A percentile compares a stretch with the other conserved stretches of the same genome.
phyloP scores from a whole-genome alignment of 2,113 vertebrate genomes.

The Naja naja region DNA sequence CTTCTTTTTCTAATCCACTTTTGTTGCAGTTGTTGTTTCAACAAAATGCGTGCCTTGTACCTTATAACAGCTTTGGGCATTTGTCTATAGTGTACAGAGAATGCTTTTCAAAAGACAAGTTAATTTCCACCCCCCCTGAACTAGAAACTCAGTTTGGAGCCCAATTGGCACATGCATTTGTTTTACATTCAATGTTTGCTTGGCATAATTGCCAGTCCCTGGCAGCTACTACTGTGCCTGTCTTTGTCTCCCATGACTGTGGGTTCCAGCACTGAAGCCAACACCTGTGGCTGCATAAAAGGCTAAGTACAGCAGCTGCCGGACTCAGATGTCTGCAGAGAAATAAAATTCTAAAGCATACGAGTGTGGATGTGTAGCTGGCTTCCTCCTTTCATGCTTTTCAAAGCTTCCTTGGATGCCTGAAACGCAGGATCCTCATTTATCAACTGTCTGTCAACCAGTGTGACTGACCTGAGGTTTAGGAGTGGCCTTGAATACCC shows the following conservation, averaged over 20 bases:
- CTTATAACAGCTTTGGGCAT: slow-evolving; percentile 50
- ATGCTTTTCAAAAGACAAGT: slow-evolving; percentile 62
- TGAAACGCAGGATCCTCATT: slow-evolving; percentile 11
- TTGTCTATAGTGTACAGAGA: slow-evolving; percentile 44
- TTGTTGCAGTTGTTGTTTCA: slow-evolving; percentile 25
- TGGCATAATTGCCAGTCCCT: slow-evolving; percentile 67
- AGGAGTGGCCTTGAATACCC: slow-evolving; percentile 29
- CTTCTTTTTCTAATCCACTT: background rate
- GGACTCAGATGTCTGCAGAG: slow-evolving; percentile 67
- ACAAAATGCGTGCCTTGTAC: slow-evolving; percentile 49
- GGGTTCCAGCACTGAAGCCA: slow-evolving; percentile 63
- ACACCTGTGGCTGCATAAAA: slow-evolving; percentile 75
- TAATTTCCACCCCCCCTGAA: slow-evolving; percentile 70
- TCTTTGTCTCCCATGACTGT: slow-evolving; percentile 66
- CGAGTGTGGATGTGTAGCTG: slow-evolving; percentile 64
- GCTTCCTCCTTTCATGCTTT: slow-evolving; percentile 60
- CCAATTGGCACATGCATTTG: slow-evolving; percentile 64
- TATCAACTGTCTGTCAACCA: slow-evolving; percentile 48
- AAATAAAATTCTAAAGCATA: slow-evolving; percentile 71
- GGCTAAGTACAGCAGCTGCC: slow-evolving; percentile 69
- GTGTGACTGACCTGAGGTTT: slow-evolving; percentile 24
- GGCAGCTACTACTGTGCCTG: slow-evolving; percentile 67
- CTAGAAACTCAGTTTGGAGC: slow-evolving; percentile 69
- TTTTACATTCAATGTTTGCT: slow-evolving; percentile 72
- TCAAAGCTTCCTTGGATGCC: slow-evolving; percentile 53